Percentiles rank a stretch among this genome's conserved stretches.
phyloP scores from a whole-genome alignment of 2,797 vertebrate genomes.

The Poeciliopsis gracilis region DNA sequence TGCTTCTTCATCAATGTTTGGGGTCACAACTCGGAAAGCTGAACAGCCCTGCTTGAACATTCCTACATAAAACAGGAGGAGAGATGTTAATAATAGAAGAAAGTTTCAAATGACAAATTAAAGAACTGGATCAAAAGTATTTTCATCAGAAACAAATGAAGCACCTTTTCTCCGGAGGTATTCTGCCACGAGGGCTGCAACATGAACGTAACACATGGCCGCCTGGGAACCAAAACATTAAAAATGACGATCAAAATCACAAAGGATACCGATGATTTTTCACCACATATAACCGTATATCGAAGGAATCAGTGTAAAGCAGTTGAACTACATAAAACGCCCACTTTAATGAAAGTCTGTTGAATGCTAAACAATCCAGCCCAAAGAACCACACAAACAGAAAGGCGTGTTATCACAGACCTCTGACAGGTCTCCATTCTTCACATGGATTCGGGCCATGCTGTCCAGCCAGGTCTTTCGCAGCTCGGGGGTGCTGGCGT shows the following conservation, averaged over 20 bases:
- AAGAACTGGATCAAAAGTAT: neutral
- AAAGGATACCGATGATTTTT: neutral
- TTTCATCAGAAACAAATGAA: neutral
- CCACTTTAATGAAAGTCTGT: neutral
- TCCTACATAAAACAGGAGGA: slow-evolving; percentile 70
- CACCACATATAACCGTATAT: neutral
- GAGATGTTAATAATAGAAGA: neutral
- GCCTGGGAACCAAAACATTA: slow-evolving; percentile 79
- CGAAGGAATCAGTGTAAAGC: neutral
- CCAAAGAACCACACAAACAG: neutral
- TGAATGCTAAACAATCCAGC: neutral
- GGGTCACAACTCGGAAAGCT: slow-evolving; percentile 93
- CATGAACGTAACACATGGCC: slow-evolving; percentile 97
- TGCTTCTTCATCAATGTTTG: slow-evolving; percentile 96
- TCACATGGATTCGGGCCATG: slow-evolving; percentile 98
- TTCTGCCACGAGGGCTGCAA: slow-evolving; percentile 95
- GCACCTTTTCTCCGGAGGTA: slow-evolving; percentile 95
- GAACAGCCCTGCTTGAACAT: slow-evolving; percentile 96
- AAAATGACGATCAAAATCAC: slow-evolving; percentile 18
- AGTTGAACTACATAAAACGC: neutral
- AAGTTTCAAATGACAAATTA: neutral
- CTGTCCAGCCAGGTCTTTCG: slow-evolving; percentile 98
- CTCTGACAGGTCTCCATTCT: slow-evolving; percentile 97
- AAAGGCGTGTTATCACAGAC: slow-evolving; percentile 61
- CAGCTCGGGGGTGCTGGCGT: slow-evolving; percentile 95